Evolutionary conservation across 2,888 invertebrate species (phyloP).

Genomic region (Pherbina coryleti): DNA sequence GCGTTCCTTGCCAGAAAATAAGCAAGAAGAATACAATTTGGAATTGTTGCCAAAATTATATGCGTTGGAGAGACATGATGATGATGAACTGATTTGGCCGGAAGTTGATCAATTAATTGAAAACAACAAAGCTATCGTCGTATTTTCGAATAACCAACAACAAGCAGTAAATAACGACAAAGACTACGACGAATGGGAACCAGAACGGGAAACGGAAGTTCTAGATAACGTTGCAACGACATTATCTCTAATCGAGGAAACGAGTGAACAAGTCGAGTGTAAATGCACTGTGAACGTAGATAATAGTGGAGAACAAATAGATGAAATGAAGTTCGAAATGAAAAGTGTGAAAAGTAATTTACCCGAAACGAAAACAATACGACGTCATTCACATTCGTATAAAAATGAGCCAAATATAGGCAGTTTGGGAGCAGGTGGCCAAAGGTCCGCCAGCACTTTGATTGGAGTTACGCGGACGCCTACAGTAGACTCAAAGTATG

Average conservation of each 20-base stretch:
- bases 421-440: not conserved
- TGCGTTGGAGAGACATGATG: not conserved
- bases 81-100: conserved; percentile 23
- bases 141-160: conserved; percentile 12
- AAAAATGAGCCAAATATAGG: conserved; percentile 10
- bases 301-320: conserved; percentile 24
- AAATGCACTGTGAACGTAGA: conserved; percentile 13
- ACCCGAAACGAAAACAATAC: conserved; percentile 42
- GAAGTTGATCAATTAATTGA: conserved; percentile 33
- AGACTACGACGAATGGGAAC: conserved; percentile 5
- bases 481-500: not conserved
- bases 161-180: not conserved
- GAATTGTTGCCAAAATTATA: not conserved
- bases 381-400: conserved; percentile 29
- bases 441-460: not conserved
- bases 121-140: conserved; percentile 13
- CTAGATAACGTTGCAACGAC: not conserved
- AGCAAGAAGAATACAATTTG: conserved; percentile 4
- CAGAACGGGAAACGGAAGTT: conserved; percentile 6
- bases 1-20: conserved; percentile 40
- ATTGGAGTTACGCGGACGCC: not conserved
- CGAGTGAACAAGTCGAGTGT: conserved; percentile 46
- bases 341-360: conserved; percentile 48
- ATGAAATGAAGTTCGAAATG: conserved; percentile 61
- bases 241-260: conserved; percentile 46